Percentiles rank a stretch among this genome's conserved stretches.
Conservation (phyloP, 1,140 invertebrate genomes). For the Zaprionus tsacasi region DNA sequence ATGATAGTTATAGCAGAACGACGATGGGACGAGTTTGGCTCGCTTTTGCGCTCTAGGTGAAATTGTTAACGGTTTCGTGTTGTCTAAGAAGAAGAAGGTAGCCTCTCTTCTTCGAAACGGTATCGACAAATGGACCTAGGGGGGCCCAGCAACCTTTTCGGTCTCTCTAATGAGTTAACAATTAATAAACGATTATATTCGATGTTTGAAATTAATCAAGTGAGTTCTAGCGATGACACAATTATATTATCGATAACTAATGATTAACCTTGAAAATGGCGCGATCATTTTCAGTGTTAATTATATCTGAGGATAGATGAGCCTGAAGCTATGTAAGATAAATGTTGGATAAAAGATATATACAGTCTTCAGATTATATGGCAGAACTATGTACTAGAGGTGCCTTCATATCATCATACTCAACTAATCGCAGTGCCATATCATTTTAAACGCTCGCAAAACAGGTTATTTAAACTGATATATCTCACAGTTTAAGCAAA, state of each 20-base stretch:
- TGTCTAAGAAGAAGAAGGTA: background rate
- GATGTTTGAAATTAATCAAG: conserved; percentile 20
- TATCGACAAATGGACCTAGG: conserved; percentile 48
- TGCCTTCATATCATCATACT: background rate
- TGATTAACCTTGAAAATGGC: conserved; percentile 42
- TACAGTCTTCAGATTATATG: background rate
- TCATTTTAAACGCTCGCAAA: background rate
- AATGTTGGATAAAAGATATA: background rate
- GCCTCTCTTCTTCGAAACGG: conserved; percentile 45
- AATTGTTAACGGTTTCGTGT: conserved; percentile 62
- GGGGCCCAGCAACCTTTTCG: conserved; percentile 21
- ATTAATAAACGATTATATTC: conserved; percentile 56
- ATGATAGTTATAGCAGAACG: conserved; percentile 50
- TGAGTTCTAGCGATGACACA: conserved; percentile 50
- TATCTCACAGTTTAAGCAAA: conserved; percentile 1
- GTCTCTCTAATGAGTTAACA: conserved; percentile 67
- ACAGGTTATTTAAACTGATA: background rate
- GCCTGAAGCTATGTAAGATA: background rate
- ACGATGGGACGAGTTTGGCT: conserved; percentile 37
- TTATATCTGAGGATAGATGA: conserved; percentile 13
- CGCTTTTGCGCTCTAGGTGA: conserved; percentile 56
- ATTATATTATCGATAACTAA: conserved; percentile 50
- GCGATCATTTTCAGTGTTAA: conserved; percentile 27
- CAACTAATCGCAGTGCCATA: background rate
- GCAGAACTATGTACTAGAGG: background rate